Conservation (phyloP, 2,888 invertebrate species). For the Scaptomyza polygonia region DNA sequence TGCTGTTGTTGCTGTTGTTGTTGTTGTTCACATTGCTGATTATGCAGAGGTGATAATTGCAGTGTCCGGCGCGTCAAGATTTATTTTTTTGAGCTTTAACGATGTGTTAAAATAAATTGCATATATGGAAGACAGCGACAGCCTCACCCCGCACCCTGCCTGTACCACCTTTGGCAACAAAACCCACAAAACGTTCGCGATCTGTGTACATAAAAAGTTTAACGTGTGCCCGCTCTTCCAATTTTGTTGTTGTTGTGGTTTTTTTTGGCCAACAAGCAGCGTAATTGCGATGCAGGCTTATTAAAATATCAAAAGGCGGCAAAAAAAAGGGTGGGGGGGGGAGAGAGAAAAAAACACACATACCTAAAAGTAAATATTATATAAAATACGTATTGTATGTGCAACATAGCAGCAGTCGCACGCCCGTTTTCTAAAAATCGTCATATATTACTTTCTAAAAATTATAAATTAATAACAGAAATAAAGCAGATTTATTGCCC, state of each 20-base stretch:
- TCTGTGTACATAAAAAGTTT: constrained; percentile 74
- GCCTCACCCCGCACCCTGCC: constrained; percentile 5
- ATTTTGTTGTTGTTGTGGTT: background rate
- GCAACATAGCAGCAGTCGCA: constrained; percentile 12
- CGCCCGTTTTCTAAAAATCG: constrained; percentile 49
- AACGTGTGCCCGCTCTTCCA: constrained; percentile 45
- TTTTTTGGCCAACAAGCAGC: constrained; percentile 21
- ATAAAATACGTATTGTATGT: background rate
- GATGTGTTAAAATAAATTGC: constrained; percentile 84
- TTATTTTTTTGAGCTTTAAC: constrained; percentile 81
- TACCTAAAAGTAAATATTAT: background rate
- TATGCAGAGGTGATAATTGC: constrained; percentile 83
- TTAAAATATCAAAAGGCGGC: constrained; percentile 63
- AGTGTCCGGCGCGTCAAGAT: constrained; percentile 81
- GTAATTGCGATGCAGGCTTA: constrained; percentile 65
- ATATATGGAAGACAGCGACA: constrained; percentile 53
- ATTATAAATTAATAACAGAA: constrained; percentile 3
- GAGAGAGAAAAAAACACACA: background rate
- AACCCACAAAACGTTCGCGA: constrained; percentile 74
- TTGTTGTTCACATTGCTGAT: constrained; percentile 50
- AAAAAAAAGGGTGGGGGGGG: background rate
- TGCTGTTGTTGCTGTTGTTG: constrained; percentile 32
- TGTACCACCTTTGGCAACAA: constrained; percentile 31
- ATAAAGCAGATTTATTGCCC: constrained; percentile 57
- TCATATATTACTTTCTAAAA: constrained; percentile 65